A percentile compares a stretch with the other conserved stretches of the same genome.
phyloP scores from a whole-genome alignment of 2,888 invertebrate genomes.

The Mimumesa dahlbomi region DNA sequence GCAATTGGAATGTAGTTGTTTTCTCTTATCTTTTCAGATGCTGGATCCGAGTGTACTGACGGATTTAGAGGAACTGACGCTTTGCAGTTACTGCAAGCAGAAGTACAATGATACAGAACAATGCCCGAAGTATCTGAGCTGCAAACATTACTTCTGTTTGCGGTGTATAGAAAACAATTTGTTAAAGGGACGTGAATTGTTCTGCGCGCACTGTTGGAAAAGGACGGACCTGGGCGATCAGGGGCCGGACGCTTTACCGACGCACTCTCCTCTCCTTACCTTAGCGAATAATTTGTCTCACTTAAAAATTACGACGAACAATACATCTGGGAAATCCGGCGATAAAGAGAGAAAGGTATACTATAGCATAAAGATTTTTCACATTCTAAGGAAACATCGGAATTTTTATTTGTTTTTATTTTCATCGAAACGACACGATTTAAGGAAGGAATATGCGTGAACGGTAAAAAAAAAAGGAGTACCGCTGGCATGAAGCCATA shows the following conservation, averaged over 20 bases:
- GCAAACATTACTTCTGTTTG: conserved; percentile 90
- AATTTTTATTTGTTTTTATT: too few species aligned
- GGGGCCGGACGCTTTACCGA: conserved; percentile 86
- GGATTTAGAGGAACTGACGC: conserved; percentile 88
- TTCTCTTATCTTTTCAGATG: conserved; percentile 74
- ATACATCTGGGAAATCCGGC: conserved; percentile 79
- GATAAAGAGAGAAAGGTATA: conserved; percentile 81
- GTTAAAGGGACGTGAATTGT: conserved; percentile 86
- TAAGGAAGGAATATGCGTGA: conserved; percentile 13
- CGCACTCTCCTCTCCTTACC: conserved; percentile 86
- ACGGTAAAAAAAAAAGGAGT: conserved; percentile 40
- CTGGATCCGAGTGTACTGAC: conserved; percentile 84
- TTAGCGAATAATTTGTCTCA: conserved; percentile 85
- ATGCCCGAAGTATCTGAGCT: conserved; percentile 87
- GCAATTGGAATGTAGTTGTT: background rate
- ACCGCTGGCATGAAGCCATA: conserved; percentile 64
- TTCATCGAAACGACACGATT: too few species aligned
- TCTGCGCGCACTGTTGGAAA: conserved; percentile 89
- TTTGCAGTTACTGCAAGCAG: conserved; percentile 89
- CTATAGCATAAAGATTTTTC: too few species aligned
- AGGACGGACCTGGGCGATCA: conserved; percentile 86
- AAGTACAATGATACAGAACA: conserved; percentile 88
- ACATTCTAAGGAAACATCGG: too few species aligned
- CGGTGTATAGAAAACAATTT: conserved; percentile 87
- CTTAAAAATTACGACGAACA: conserved; percentile 82